Conservation (phyloP, 2,797 vertebrate genomes). For the Rallus crepitans region DNA sequence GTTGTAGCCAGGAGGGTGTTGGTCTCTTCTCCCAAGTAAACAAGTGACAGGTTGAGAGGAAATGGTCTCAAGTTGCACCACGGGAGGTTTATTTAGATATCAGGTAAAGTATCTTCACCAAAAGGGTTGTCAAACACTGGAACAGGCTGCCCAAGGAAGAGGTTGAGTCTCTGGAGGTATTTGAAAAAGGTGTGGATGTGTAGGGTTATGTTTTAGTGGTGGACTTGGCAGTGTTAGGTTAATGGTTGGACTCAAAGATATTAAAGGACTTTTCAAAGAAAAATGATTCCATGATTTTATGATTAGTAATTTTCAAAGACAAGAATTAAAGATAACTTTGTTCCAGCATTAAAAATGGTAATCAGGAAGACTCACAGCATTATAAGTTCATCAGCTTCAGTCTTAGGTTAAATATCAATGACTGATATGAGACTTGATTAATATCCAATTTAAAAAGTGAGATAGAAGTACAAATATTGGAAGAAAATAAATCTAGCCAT, state of each 20-base stretch:
- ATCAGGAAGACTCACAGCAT: not conserved
- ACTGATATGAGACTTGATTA: not conserved
- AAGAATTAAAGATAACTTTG: not conserved
- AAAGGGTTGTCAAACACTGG: not conserved
- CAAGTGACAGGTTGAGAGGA: not conserved
- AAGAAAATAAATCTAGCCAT: not conserved
- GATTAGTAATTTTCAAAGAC: not conserved
- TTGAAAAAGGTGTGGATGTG: not conserved
- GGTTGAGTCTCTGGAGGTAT: not conserved
- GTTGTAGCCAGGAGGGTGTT: fast-evolving
- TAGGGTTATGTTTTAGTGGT: not conserved
- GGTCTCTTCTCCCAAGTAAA: not conserved
- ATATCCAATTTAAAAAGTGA: not conserved
- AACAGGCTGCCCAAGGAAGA: not conserved
- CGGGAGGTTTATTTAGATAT: not conserved
- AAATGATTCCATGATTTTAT: not conserved
- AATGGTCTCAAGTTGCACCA: fast-evolving
- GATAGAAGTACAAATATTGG: not conserved
- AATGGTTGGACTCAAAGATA: fast-evolving
- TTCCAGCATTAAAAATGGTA: not conserved
- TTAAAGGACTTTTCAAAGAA: not conserved
- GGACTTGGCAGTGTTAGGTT: not conserved
- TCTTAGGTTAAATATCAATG: not conserved
- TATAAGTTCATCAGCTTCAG: not conserved
- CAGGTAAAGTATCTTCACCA: not conserved